Percentiles rank a stretch among this genome's conserved stretches.
These are phyloP conservation scores for Madoqua kirkii DNA, from an alignment of 2,113 vertebrate species.

Conservation along the genomic window DNA sequence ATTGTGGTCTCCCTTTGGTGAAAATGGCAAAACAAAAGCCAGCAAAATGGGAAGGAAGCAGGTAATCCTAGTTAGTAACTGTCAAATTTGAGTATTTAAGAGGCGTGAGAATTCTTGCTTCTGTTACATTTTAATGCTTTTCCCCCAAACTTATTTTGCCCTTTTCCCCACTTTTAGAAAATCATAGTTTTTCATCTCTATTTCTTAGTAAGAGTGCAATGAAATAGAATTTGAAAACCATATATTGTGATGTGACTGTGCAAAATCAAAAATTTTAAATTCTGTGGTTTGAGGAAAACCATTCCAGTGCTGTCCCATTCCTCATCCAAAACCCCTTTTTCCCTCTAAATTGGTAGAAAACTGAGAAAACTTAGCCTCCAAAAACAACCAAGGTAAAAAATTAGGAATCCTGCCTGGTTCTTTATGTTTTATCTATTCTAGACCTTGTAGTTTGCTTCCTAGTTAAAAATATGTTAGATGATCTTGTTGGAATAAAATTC, in stretches of 20 bases:
- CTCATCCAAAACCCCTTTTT: background rate
- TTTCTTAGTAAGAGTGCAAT: slow-evolving; percentile 13
- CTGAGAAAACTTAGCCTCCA: background rate
- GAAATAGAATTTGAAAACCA: slow-evolving; percentile 45
- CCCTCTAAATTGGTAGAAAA: background rate
- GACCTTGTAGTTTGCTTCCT: slow-evolving; percentile 24
- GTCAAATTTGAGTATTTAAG: slow-evolving; percentile 43
- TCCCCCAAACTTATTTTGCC: background rate
- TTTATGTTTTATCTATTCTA: background rate
- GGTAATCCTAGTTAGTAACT: slow-evolving; percentile 50
- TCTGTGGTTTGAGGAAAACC: slow-evolving; percentile 19
- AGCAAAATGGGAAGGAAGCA: slow-evolving; percentile 55
- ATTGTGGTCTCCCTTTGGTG: slow-evolving; percentile 44
- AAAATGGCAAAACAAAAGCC: slow-evolving; percentile 54
- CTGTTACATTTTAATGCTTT: slow-evolving; percentile 49
- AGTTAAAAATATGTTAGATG: slow-evolving; percentile 14
- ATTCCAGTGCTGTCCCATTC: background rate
- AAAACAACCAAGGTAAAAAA: slow-evolving; percentile 30
- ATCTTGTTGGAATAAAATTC: slow-evolving; percentile 38
- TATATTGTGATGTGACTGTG: background rate
- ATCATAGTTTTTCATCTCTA: slow-evolving; percentile 2
- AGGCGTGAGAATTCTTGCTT: slow-evolving; percentile 43
- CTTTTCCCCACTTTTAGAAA: background rate
- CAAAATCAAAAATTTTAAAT: slow-evolving; percentile 49
- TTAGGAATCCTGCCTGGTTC: background rate